These are phyloP conservation scores for Platycheirus albimanus DNA, from an alignment of 2,888 invertebrate genomes.

Conservation along the genomic window DNA sequence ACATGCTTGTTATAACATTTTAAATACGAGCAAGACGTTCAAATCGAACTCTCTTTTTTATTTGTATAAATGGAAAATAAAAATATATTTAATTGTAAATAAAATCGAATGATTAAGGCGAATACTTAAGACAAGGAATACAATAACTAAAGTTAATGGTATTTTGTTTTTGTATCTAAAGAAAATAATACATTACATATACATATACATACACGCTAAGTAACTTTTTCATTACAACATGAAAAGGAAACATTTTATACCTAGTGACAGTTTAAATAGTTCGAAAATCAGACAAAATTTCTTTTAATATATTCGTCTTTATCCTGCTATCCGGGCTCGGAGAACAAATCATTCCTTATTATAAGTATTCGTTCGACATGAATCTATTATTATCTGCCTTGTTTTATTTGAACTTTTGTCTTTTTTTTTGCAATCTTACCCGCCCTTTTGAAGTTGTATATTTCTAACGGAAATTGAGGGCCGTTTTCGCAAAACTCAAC, in stretches of 20 bases:
- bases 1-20: background rate
- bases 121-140: conserved; percentile 60
- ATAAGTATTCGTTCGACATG: too few relatives aligned
- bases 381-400: too few relatives aligned
- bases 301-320: too few relatives aligned
- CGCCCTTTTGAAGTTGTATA: too few relatives aligned
- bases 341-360: too few relatives aligned
- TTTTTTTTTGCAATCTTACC: too few relatives aligned
- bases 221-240: conserved; percentile 71
- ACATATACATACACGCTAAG: conserved; percentile 34
- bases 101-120: conserved; percentile 62
- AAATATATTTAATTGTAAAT: conserved; percentile 36
- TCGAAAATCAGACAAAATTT: background rate
- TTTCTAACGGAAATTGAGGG: too few relatives aligned
- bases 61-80: conserved; percentile 9
- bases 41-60: background rate
- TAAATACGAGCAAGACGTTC: too few relatives aligned
- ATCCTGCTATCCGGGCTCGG: too few relatives aligned
- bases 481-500: too few relatives aligned
- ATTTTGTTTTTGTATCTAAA: conserved; percentile 48
- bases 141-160: conserved; percentile 35
- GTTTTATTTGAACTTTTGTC: too few relatives aligned
- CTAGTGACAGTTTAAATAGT: conserved; percentile 28
- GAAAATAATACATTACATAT: conserved; percentile 58
- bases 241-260: conserved; percentile 61